Evolutionary conservation across 1,140 invertebrate genomes (phyloP), one percentile per base, ranked within the genome.

Genomic region (Ctenoplectra terminalis): DNA sequence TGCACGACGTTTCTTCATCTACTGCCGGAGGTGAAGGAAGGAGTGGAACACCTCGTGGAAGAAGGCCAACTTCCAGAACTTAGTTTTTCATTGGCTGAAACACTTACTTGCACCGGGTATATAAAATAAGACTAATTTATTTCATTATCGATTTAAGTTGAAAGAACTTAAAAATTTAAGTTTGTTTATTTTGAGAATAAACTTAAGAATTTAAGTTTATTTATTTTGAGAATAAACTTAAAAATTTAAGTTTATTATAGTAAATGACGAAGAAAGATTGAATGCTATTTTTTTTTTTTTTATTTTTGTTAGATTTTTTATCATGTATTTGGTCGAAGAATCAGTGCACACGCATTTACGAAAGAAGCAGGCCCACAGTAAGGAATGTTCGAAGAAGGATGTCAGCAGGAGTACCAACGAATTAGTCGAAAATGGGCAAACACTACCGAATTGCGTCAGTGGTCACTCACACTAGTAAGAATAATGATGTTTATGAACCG

Each of bases 1-100:
- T 96, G 96, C 60, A 99, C 98, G 1, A 98, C 97, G 0, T 98
- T 99, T 86, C 93, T 98, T 64, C 98, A 99, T 92, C 93, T 99
- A 71, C 92, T 99, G 48, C 98, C 98, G 1, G 98, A 99, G 94
- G 97, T 98, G 0, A 95, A 95, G 74, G 97, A 97, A 89, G 95
- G 95, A 29, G 94, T 97, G 23, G 92, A 95, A 48, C 86, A 94
- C 46, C 90, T 97, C 34, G 94, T 95, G 87, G 92, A 93, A 7
- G 63, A 92, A 15, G 94, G 91, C 0, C 61, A 89, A 17, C 91
- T 96, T 52, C 90, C 93, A 0, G 83, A 94, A 2, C 93, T 96
- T 2, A 93, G 93, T 5, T 95, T 98, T 87, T 95, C 96, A 2
- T 89, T 97, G 11, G 95, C 97, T 0, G 96, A 98, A 80, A 93